A percentile compares a stretch with the other conserved stretches of the same genome.
Conservation (phyloP, 2,797 vertebrate species). For the Pseudomugil gertrudae region DNA sequence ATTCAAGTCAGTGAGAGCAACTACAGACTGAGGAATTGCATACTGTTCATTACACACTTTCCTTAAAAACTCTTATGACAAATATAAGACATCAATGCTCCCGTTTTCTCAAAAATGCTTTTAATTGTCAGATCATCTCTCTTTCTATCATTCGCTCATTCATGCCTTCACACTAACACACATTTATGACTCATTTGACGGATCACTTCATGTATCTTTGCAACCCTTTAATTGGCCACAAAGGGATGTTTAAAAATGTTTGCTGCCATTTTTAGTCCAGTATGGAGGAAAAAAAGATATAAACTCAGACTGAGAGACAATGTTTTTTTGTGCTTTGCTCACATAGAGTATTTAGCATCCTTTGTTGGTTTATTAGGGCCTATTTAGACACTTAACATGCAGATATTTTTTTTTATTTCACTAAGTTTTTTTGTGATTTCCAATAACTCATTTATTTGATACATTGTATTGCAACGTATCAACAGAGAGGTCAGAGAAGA, state of each 20-base stretch:
- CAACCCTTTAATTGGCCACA: slow-evolving; percentile 55
- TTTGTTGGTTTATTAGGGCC: slow-evolving; percentile 23
- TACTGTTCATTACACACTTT: slow-evolving; percentile 61
- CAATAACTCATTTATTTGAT: slow-evolving; percentile 3
- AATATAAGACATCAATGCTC: slow-evolving; percentile 60
- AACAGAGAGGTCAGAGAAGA: slow-evolving; percentile 22
- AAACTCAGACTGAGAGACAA: slow-evolving; percentile 35
- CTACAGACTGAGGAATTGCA: slow-evolving; percentile 52
- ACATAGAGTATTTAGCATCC: slow-evolving; percentile 8
- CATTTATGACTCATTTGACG: slow-evolving; percentile 36
- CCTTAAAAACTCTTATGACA: slow-evolving; percentile 47
- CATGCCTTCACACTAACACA: neutral
- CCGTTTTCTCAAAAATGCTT: slow-evolving; percentile 49
- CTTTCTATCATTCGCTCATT: slow-evolving; percentile 6
- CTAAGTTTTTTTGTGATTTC: slow-evolving; percentile 28
- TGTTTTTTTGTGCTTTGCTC: slow-evolving; percentile 1
- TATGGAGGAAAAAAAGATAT: slow-evolving; percentile 16
- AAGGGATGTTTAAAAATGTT: slow-evolving; percentile 40
- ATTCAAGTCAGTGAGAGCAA: slow-evolving; percentile 46
- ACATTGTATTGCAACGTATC: slow-evolving; percentile 11
- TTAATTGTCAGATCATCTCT: slow-evolving; percentile 38
- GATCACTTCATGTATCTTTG: slow-evolving; percentile 41
- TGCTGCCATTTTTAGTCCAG: slow-evolving; percentile 40
- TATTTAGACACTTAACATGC: slow-evolving; percentile 12
- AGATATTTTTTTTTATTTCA: slow-evolving; percentile 33